Percentiles rank a stretch among this genome's conserved stretches.
These are phyloP conservation scores for Gyps fulvus DNA, from an alignment of 2,113 vertebrate genomes.

Conservation along the genomic window DNA sequence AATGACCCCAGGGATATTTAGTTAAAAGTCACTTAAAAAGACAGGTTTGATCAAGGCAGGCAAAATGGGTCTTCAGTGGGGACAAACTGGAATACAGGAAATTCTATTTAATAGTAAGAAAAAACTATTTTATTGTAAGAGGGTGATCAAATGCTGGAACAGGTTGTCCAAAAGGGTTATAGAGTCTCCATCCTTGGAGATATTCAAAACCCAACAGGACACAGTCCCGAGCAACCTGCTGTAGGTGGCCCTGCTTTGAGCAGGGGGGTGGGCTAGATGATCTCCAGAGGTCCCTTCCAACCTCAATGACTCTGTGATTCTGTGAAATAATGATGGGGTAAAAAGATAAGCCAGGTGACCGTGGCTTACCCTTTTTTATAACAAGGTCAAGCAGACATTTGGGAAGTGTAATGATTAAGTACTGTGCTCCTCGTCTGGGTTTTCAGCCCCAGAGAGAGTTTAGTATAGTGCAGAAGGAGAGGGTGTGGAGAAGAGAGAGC, in stretches of 20 bases:
- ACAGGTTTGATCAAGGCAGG: background rate
- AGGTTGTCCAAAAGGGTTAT: background rate
- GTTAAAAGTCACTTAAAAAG: background rate
- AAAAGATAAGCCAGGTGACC: background rate
- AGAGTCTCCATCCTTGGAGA: background rate
- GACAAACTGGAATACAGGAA: background rate
- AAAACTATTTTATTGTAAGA: background rate
- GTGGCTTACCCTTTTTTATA: background rate
- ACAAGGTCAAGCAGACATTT: background rate
- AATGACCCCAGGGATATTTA: background rate
- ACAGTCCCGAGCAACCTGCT: background rate
- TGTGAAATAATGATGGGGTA: background rate
- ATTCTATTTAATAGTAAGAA: background rate
- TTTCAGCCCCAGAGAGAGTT: background rate
- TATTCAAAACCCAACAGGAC: background rate
- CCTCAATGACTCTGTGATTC: background rate
- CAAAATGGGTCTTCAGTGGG: background rate
- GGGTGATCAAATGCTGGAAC: background rate
- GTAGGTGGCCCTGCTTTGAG: background rate
- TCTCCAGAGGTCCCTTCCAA: background rate
- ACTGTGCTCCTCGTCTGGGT: background rate
- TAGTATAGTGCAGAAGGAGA: background rate
- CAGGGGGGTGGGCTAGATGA: background rate
- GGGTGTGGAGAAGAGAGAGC: background rate
- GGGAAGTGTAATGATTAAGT: background rate